Conservation (phyloP, 2,113 vertebrate genomes). For the Phylloscopus trochiloides region DNA sequence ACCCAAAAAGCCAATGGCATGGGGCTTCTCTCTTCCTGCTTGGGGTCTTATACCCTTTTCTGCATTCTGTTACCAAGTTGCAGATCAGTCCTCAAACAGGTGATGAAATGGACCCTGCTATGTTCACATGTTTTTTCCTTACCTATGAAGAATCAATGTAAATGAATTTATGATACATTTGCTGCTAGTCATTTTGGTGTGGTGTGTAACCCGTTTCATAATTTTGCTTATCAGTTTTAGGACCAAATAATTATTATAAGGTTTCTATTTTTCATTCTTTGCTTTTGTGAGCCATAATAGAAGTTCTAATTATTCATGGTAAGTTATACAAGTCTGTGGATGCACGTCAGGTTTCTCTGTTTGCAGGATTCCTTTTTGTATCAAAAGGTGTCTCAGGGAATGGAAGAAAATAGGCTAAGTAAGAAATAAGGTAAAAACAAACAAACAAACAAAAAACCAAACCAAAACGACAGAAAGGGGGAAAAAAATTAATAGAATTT, state of each 20-base stretch:
- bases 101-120: neutral
- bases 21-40: fast-evolving
- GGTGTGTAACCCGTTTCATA: neutral
- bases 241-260: neutral
- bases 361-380: neutral
- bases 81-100: neutral
- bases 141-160: neutral
- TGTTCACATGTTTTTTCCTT: neutral
- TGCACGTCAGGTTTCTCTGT: neutral
- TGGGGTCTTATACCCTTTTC: neutral
- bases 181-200: neutral
- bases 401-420: neutral
- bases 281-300: neutral
- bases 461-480: neutral
- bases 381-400: neutral
- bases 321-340: neutral
- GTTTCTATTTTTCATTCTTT: neutral
- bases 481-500: neutral
- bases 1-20: neutral
- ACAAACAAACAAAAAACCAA: neutral
- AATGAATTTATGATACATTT: neutral
- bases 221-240: neutral
- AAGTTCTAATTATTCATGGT: neutral
- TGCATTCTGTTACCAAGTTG: neutral
- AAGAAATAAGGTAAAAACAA: neutral